Conservation (phyloP, 1,140 invertebrate species). For the Harpegnathos saltator region DNA sequence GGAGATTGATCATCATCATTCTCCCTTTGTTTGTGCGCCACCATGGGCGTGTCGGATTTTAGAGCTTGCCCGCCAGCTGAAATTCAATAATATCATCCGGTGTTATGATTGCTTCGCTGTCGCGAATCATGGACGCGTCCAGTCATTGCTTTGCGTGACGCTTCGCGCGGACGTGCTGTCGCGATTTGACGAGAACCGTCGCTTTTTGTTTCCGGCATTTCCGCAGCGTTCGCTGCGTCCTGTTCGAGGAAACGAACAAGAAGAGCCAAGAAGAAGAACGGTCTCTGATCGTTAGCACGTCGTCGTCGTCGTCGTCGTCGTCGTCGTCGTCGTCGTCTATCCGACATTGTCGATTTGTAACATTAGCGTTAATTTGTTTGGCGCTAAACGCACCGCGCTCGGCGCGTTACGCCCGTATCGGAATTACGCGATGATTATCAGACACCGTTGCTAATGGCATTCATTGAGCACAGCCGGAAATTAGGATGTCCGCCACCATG, state of each 20-base stretch:
- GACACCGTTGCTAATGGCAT: constrained; percentile 15
- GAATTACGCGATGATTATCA: constrained; percentile 36
- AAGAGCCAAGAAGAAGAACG: no score
- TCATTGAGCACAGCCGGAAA: constrained; percentile 33
- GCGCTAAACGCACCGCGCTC: neutral
- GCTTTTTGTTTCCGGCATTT: neutral
- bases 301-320: no score
- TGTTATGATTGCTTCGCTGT: neutral
- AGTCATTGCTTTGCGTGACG: neutral
- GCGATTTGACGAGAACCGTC: neutral
- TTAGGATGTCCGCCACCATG: constrained; percentile 27
- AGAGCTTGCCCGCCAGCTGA: neutral
- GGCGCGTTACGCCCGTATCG: neutral
- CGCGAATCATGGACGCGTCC: constrained; percentile 6
- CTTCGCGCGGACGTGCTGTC: no score
- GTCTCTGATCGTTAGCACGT: neutral
- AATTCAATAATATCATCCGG: constrained; percentile 35
- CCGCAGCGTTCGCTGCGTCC: neutral
- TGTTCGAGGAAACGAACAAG: neutral
- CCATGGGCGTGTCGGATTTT: constrained; percentile 4
- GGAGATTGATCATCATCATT: constrained; percentile 29
- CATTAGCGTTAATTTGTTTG: constrained; percentile 24
- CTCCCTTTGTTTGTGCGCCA: constrained; percentile 6
- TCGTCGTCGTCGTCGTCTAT: no score
- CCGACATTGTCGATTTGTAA: neutral